Conservation (phyloP, 2,888 invertebrate genomes). For the Drosophila demipolita region DNA sequence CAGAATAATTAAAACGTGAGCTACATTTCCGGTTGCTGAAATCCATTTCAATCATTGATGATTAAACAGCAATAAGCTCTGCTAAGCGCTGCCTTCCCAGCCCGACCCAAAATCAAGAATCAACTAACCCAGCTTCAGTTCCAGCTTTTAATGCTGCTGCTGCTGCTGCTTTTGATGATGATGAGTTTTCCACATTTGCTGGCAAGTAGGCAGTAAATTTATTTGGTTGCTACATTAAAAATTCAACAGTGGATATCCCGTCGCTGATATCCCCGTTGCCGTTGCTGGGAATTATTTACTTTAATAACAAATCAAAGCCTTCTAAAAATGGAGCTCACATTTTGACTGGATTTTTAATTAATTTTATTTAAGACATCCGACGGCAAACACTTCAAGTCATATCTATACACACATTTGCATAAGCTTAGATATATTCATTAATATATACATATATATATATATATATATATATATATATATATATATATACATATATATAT, state of each 20-base stretch:
- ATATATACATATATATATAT: neutral
- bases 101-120: neutral
- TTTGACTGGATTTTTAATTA: constrained; percentile 41
- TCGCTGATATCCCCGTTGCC: neutral
- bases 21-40: constrained; percentile 53
- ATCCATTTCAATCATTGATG: constrained; percentile 77
- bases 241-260: constrained; percentile 49
- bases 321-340: constrained; percentile 14
- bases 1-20: constrained; percentile 42
- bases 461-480: neutral
- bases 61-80: constrained; percentile 51
- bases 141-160: neutral
- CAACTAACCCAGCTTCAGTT: neutral
- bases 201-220: constrained; percentile 58
- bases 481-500: neutral
- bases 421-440: neutral
- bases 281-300: constrained; percentile 52
- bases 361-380: constrained; percentile 46
- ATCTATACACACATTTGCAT: constrained; percentile 4
- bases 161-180: constrained; percentile 9
- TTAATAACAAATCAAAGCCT: constrained; percentile 75
- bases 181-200: constrained; percentile 43
- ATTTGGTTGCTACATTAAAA: constrained; percentile 67
- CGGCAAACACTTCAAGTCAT: constrained; percentile 21
- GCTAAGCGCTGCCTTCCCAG: constrained; percentile 35